These are phyloP conservation scores for Garrulus glandarius DNA, from an alignment of 2,797 vertebrate genomes.

Conservation along the genomic window DNA sequence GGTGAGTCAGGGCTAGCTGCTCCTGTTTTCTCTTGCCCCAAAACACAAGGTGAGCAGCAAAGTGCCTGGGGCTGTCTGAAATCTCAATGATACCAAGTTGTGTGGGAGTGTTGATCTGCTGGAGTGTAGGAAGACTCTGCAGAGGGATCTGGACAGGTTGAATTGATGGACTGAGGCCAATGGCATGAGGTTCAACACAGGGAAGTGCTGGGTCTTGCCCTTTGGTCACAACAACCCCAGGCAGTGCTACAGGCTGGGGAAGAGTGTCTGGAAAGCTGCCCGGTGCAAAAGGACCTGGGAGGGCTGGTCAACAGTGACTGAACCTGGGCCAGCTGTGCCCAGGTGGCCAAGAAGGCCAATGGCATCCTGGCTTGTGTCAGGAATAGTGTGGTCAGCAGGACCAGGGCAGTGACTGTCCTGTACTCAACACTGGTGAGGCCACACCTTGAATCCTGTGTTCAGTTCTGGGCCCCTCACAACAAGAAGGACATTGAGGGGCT, in stretches of 20 bases:
- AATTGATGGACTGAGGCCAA: neutral
- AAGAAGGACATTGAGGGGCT: neutral
- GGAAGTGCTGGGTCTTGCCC: neutral
- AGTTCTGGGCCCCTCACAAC: neutral
- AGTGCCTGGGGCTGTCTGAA: neutral
- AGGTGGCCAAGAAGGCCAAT: neutral
- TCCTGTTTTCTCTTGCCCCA: neutral
- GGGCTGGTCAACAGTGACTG: neutral
- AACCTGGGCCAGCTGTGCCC: neutral
- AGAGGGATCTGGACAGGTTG: neutral
- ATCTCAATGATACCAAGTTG: neutral
- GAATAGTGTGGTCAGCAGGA: neutral
- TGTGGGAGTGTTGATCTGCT: neutral
- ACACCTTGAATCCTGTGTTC: accelerated
- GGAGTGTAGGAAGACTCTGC: neutral
- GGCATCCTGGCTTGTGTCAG: neutral
- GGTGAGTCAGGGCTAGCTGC: neutral
- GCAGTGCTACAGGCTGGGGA: neutral
- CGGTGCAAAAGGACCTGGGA: neutral
- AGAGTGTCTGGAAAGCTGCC: neutral
- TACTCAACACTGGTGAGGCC: neutral
- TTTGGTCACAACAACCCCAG: neutral
- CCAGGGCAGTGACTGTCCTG: neutral
- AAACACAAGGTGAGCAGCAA: neutral
- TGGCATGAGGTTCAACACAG: neutral